Conservation (phyloP, 2,888 invertebrate genomes). For the Drosophila prostipennis region DNA sequence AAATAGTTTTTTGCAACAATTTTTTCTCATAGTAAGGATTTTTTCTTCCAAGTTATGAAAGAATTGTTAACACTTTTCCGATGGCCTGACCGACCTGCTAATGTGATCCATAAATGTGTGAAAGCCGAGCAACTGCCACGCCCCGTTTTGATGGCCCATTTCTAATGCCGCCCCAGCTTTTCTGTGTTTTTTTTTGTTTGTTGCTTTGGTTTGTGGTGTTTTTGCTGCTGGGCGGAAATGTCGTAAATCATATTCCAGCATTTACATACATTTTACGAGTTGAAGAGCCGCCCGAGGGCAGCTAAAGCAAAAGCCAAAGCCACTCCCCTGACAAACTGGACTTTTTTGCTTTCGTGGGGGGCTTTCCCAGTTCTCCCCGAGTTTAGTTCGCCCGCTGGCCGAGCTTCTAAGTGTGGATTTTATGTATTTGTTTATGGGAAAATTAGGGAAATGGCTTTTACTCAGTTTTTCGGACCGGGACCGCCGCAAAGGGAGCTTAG, state of each 20-base stretch:
- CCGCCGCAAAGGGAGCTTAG: slow-evolving; percentile 37
- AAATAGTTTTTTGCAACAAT: no score
- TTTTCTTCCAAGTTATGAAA: neutral
- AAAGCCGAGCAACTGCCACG: slow-evolving; percentile 62
- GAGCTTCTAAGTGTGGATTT: slow-evolving; percentile 80
- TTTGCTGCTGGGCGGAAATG: slow-evolving; percentile 58
- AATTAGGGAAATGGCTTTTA: slow-evolving; percentile 80
- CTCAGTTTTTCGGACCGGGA: slow-evolving; percentile 55
- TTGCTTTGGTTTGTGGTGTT: slow-evolving; percentile 1
- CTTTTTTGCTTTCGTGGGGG: slow-evolving; percentile 20
- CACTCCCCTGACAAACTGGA: slow-evolving; percentile 32
- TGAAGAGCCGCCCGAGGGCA: slow-evolving; percentile 41
- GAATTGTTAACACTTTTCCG: slow-evolving; percentile 32
- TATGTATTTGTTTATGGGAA: slow-evolving; percentile 82
- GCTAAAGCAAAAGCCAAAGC: slow-evolving; percentile 23
- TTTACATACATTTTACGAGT: slow-evolving; percentile 79
- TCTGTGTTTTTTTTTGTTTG: neutral
- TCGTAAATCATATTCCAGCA: slow-evolving; percentile 78
- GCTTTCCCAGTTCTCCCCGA: slow-evolving; percentile 14
- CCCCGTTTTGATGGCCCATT: slow-evolving; percentile 38
- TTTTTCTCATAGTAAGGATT: neutral
- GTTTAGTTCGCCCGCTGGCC: slow-evolving; percentile 42
- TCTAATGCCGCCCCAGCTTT: slow-evolving; percentile 23
- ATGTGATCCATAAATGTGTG: slow-evolving; percentile 77
- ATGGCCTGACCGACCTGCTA: slow-evolving; percentile 47